Base-by-base conservation (phyloP, 2,797 vertebrate species). In the Brachyrhaphis roseni region DNA sequence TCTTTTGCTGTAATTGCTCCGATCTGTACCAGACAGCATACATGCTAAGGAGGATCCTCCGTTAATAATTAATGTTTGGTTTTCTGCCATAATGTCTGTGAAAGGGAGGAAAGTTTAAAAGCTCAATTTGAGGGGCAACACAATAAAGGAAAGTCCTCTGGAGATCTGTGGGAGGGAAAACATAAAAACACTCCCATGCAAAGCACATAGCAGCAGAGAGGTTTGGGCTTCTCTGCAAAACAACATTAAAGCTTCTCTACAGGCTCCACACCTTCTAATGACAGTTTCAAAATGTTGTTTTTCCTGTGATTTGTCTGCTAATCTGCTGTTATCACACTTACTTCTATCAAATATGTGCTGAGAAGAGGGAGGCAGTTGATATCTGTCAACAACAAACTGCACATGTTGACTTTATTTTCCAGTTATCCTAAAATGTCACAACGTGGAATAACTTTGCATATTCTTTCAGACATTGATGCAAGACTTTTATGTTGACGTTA, bases 361-460 rank as follows among this genome's bases (percentile, higher is more conserved):
- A 95, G 80, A 91, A 95, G 81, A 94, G 83, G 89, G 87, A 82
- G 31, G 28, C 28, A 0, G 23, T 66, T 46, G 64, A 68, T 46
- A 66, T 59, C 59, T 57, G 62, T 75, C 49, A 46, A 20, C 26
- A 45, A 43, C 34, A 55, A 73, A 43, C 10, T 71, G 23, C 53
- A n/a, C 66, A 51, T 1, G 46, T 53, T 45, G 28, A 55, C 49
- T 47, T 66, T 66, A 74, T 76, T 75, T 77, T 75, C 5, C 18
- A 34, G 47, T 55, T 28, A 72, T 82, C 71, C 55, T 0, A 0
- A 73, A 77, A 82, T 45, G 41, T 49, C 46, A 47, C 51, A 71
- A 10, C 16, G 5, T 77, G 41, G 2, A 53, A 43, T 45, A 57
- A 81, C 41, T 66, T 66, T 0, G 34, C 13, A 47, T 55, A 15